Evolutionary conservation across 2,888 invertebrate species (phyloP).

Genomic region (Oasisia sp.): DNA sequence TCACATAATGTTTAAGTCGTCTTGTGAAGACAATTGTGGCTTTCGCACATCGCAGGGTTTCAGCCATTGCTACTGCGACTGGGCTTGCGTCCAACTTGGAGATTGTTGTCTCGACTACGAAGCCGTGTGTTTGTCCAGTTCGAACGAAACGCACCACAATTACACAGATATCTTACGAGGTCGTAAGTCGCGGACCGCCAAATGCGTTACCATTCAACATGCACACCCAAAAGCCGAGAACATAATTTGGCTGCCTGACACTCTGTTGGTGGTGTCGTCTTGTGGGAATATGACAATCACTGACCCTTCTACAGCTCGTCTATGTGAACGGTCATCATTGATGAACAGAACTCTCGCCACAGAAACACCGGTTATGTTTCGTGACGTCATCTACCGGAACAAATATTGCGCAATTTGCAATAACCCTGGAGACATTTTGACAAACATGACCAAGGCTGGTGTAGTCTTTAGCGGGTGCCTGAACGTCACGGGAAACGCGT

Average conservation of each 20-base stretch:
- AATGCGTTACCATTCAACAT: background rate
- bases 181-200: background rate
- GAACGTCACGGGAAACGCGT: background rate
- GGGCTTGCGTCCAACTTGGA: background rate
- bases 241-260: background rate
- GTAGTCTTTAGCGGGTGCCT: background rate
- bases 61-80: background rate
- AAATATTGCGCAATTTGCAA: background rate
- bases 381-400: conserved; percentile 1
- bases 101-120: background rate
- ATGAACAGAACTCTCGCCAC: background rate
- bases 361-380: background rate
- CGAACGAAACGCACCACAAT: background rate
- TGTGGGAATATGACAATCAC: background rate
- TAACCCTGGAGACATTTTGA: background rate
- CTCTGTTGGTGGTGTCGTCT: background rate
- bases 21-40: background rate
- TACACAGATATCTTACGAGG: background rate
- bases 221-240: background rate
- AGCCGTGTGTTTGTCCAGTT: background rate
- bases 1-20: background rate
- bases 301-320: background rate
- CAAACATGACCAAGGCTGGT: background rate
- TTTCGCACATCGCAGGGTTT: background rate
- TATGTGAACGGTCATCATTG: background rate